Base-by-base conservation (phyloP, 2,888 invertebrate genomes). In the Phengaris arion region DNA sequence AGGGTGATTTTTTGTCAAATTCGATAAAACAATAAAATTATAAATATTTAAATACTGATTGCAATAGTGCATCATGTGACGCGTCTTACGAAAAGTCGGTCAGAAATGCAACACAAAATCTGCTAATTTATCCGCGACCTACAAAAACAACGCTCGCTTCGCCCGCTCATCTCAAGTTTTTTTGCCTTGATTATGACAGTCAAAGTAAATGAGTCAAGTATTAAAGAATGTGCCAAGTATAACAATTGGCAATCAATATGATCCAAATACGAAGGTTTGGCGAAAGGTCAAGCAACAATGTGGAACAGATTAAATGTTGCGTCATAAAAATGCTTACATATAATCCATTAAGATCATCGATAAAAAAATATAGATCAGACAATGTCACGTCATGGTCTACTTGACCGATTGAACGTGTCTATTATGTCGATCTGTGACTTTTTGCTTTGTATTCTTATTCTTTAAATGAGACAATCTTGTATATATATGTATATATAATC, bases 251-350 rank as follows among this genome's bases (percentile, higher is more conserved):
- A 64, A 64, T 69, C 69, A 48, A 48, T 72, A 35, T 72, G 72
- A 72, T 72, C 72, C 72, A 54, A 10, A 72, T 72, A 72, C 13
- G 72, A 72, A 72, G 72, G 72, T 54, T 72, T 54, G 48, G 15
- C 52, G 54, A 72, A 72, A 72, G 72, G 54, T 72, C 72, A 52
- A 3, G 15, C 52, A 52, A 54, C 69, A 69, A 69, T 69, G 45
- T 70, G 64, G 64, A 6, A 64, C 64, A 12, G 45, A 13, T 64
- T 6, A 45, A 59, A 22, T 12, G 12, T 64, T 64, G 64, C 35
- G 7, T 64, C 64, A 64, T 35, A 64, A 64, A 52, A 64, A 64
- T 35, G 35, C 12, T 64, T 35, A 64, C 64, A 64, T 35, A 59
- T 59, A 8, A 10, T 35, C 64, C 35, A 64, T 12, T 64, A 64